phyloP scores from a whole-genome alignment of 2,113 vertebrate genomes.

The Drymodes brunneopygia region DNA sequence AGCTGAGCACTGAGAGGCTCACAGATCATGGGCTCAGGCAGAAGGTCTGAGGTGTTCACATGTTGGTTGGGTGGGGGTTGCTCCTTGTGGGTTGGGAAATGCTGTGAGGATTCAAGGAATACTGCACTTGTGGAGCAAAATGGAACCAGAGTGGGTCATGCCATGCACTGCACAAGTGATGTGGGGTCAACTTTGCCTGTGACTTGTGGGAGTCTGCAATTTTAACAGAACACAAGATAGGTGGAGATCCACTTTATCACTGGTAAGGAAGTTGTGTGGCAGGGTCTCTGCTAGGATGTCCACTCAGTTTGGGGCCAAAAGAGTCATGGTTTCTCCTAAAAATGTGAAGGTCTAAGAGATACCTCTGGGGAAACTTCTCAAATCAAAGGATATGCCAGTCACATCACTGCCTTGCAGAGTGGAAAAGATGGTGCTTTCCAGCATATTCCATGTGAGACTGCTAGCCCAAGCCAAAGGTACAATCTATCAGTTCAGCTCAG shows the following conservation, averaged over 20 bases:
- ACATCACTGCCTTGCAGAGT: not conserved
- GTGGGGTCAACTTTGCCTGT: not conserved
- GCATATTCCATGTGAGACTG: not conserved
- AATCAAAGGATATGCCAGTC: not conserved
- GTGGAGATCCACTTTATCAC: not conserved
- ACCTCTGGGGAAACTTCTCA: not conserved
- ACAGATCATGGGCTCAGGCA: not conserved
- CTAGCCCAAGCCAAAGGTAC: not conserved
- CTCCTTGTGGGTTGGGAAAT: not conserved
- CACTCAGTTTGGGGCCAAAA: not conserved
- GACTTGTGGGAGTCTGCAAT: not conserved
- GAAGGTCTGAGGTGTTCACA: fast-evolving
- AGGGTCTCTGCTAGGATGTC: not conserved
- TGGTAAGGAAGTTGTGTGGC: not conserved
- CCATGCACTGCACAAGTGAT: not conserved
- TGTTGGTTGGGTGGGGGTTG: not conserved
- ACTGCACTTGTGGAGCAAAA: not conserved
- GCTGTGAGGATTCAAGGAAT: fast-evolving
- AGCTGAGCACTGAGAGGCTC: not conserved
- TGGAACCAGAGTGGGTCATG: not conserved
- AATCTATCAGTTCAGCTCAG: not conserved
- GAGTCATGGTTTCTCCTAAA: not conserved
- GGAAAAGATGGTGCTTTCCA: not conserved
- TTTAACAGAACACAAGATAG: not conserved
- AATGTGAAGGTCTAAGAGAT: not conserved